Conservation (phyloP, 2,888 invertebrate genomes). For the Lithosia quadra region DNA sequence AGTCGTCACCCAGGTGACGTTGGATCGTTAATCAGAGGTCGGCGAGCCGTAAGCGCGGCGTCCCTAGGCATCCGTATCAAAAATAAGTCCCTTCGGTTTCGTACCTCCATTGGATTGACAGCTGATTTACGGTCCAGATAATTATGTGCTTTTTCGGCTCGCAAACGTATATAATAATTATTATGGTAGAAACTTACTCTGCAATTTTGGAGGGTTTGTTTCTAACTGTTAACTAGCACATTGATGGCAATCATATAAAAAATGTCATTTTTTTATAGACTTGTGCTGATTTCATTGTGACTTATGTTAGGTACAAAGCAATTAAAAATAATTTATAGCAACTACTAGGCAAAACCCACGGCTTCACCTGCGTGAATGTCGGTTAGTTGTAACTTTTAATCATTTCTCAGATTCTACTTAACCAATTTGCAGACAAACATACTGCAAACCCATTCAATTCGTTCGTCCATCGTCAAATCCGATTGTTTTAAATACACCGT, state of each 20-base stretch:
- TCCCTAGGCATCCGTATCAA: not conserved
- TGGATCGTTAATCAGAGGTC: not conserved
- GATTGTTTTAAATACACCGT: too few species aligned
- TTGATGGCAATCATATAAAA: not conserved
- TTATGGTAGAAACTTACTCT: not conserved
- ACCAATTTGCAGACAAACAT: too few species aligned
- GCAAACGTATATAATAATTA: not conserved
- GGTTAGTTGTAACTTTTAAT: too few species aligned
- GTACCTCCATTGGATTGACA: not conserved
- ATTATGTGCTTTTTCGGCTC: not conserved
- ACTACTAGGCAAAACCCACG: too few species aligned
- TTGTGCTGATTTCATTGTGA: not conserved
- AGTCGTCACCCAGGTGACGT: conserved; percentile 2
- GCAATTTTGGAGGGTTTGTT: not conserved
- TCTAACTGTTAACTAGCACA: not conserved
- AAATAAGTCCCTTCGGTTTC: not conserved
- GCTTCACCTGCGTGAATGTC: too few species aligned
- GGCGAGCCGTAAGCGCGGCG: not conserved
- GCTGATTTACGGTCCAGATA: conserved; percentile 2
- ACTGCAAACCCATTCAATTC: too few species aligned
- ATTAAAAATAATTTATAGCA: too few species aligned
- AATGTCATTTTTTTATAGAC: not conserved
- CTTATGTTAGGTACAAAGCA: not conserved
- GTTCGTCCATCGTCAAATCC: too few species aligned
- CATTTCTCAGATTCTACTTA: too few species aligned